A percentile compares a stretch with the other conserved stretches of the same genome.
Evolutionary conservation across 2,888 invertebrate species (phyloP).

Genomic region (Atherix ibis): DNA sequence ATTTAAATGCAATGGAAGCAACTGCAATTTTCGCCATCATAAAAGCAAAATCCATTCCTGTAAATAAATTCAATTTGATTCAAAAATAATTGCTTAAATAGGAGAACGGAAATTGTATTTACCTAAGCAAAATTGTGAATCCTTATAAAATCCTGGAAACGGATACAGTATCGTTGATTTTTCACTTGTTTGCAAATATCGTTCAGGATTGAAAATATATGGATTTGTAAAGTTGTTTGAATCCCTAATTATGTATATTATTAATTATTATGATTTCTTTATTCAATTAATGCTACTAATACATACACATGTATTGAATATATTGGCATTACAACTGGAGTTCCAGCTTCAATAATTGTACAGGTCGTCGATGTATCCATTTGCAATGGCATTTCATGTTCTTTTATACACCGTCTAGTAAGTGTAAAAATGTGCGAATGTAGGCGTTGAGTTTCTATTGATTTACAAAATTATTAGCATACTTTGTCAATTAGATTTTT

Average conservation of each 20-base stretch:
- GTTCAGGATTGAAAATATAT: constrained; percentile 9
- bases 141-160: constrained; percentile 9
- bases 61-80: constrained; percentile 2
- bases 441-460: constrained; percentile 9
- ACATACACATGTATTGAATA: constrained; percentile 12
- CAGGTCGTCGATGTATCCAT: constrained; percentile 5
- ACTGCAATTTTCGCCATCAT: constrained; percentile 9
- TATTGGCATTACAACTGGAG: constrained; percentile 8
- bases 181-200: constrained; percentile 6
- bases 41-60: constrained; percentile 10
- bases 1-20: constrained; percentile 8
- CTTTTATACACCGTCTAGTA: constrained; percentile 6
- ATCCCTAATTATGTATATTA: constrained; percentile 11
- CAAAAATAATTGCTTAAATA: not conserved
- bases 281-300: no score
- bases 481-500: not conserved
- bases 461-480: not conserved
- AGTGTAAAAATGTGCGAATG: constrained; percentile 9
- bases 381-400: constrained; percentile 9
- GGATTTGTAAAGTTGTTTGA: constrained; percentile 8
- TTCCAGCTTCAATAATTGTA: constrained; percentile 6
- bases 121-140: constrained; percentile 10
- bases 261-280: no score
- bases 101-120: not conserved
- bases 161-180: constrained; percentile 5